These are phyloP conservation scores for Phrynocephalus versicolor DNA, from an alignment of 2,113 vertebrate species.

Conservation along the genomic window DNA sequence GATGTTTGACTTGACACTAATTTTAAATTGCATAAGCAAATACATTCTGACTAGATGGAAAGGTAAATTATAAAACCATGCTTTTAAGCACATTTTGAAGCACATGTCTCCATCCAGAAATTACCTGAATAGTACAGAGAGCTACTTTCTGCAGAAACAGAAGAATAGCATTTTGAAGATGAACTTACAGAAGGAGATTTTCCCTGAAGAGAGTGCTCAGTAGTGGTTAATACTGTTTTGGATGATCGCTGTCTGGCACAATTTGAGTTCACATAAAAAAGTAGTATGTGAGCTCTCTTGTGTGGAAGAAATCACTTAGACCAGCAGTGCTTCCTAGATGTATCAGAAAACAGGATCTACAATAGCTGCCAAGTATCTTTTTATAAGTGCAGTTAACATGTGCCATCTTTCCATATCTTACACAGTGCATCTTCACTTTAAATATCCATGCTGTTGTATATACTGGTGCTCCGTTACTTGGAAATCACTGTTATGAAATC, in stretches of 20 bases:
- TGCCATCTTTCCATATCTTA: not conserved
- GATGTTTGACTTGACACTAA: not conserved
- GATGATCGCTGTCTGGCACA: not conserved
- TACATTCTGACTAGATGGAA: not conserved
- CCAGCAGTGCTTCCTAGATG: not conserved
- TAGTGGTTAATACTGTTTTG: not conserved
- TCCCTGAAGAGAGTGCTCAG: not conserved
- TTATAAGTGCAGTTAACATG: not conserved
- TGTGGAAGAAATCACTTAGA: not conserved
- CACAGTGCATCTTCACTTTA: constrained; percentile 1
- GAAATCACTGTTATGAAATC: no score
- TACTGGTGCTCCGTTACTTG: not conserved
- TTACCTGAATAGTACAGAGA: not conserved
- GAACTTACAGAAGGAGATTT: not conserved
- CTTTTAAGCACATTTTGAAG: not conserved
- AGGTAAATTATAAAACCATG: not conserved
- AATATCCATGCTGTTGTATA: constrained; percentile 8
- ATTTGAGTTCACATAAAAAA: not conserved
- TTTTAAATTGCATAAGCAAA: not conserved
- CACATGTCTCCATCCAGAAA: not conserved
- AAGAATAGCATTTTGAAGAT: not conserved
- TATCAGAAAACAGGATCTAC: not conserved
- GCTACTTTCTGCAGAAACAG: not conserved
- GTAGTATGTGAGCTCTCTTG: not conserved
- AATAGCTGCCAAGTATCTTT: not conserved